Evolutionary conservation across 2,797 vertebrate species (phyloP).

Genomic region (Lithobates pipiens): DNA sequence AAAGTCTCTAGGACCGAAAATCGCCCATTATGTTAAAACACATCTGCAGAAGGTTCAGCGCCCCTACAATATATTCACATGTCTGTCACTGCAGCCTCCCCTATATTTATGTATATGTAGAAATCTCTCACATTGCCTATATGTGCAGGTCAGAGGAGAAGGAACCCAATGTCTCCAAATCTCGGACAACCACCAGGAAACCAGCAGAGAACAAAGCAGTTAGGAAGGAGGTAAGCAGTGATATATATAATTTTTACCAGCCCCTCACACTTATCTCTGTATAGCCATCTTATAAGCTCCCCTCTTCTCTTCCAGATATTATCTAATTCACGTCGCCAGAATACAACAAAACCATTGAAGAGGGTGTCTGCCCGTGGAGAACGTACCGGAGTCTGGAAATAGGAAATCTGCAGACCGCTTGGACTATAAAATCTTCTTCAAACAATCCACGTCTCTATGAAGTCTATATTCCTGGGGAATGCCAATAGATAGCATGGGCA

Average conservation of each 20-base stretch:
- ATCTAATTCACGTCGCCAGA: slow-evolving; percentile 11
- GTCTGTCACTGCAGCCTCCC: background rate
- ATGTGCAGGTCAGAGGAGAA: slow-evolving; percentile 62
- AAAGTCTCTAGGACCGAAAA: too few species aligned
- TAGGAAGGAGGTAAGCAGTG: slow-evolving; percentile 43
- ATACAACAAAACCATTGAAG: slow-evolving; percentile 20
- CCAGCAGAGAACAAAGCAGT: slow-evolving; percentile 2
- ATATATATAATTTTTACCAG: background rate
- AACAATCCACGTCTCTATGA: too few species aligned
- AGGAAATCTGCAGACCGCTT: background rate
- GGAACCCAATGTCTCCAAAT: background rate
- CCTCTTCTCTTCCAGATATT: slow-evolving; percentile 11
- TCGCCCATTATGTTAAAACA: too few species aligned
- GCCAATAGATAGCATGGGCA: too few species aligned
- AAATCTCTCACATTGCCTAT: background rate
- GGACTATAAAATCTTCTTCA: too few species aligned
- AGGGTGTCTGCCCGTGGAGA: slow-evolving; percentile 33
- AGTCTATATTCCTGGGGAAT: too few species aligned
- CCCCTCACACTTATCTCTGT: background rate
- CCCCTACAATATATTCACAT: too few species aligned
- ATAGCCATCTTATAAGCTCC: background rate
- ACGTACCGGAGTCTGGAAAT: slow-evolving; percentile 44
- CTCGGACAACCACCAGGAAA: background rate
- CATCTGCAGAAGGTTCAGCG: too few species aligned
- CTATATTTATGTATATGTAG: background rate